Percentiles rank a stretch among this genome's conserved stretches.
Evolutionary conservation across 1,140 invertebrate species (phyloP).

Genomic region (roundworm (Caenorhabditis elegans)): DNA sequence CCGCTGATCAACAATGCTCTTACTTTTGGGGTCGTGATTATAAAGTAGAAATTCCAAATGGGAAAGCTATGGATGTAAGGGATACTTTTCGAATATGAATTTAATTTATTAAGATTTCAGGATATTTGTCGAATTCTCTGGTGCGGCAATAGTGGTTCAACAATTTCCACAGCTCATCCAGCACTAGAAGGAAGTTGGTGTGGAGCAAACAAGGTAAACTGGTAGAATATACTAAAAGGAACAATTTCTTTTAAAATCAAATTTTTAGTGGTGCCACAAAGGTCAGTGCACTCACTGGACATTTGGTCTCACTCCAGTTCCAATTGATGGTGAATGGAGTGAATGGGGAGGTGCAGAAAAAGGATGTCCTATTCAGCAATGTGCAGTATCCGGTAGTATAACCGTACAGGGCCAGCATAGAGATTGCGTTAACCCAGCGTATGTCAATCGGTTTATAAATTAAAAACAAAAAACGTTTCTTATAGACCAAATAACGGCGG

Average conservation of each 20-base stretch:
- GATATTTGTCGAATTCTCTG: conserved; percentile 66
- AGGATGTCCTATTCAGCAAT: conserved; percentile 61
- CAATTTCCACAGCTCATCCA: conserved; percentile 65
- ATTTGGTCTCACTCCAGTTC: conserved; percentile 37
- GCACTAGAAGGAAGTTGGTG: conserved; percentile 65
- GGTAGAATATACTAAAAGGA: not conserved
- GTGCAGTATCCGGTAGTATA: conserved; percentile 64
- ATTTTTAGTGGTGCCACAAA: conserved; percentile 63
- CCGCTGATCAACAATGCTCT: conserved; percentile 66
- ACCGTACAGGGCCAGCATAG: conserved; percentile 58
- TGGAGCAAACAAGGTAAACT: conserved; percentile 53
- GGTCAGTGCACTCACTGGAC: conserved; percentile 55
- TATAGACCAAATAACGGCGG: conserved; percentile 64
- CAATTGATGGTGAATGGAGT: conserved; percentile 62
- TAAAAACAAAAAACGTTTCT: not conserved
- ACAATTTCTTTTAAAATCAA: not conserved
- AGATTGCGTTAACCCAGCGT: conserved; percentile 65
- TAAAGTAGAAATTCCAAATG: conserved; percentile 63
- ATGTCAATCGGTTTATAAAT: not conserved
- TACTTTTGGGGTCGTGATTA: conserved; percentile 66
- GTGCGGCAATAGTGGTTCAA: conserved; percentile 65
- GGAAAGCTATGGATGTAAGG: conserved; percentile 56
- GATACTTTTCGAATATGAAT: not conserved
- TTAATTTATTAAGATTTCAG: too few species aligned
- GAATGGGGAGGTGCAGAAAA: conserved; percentile 61